Evolutionary conservation across 1,140 invertebrate genomes (phyloP).

Genomic region (Drosophila baimaii): DNA sequence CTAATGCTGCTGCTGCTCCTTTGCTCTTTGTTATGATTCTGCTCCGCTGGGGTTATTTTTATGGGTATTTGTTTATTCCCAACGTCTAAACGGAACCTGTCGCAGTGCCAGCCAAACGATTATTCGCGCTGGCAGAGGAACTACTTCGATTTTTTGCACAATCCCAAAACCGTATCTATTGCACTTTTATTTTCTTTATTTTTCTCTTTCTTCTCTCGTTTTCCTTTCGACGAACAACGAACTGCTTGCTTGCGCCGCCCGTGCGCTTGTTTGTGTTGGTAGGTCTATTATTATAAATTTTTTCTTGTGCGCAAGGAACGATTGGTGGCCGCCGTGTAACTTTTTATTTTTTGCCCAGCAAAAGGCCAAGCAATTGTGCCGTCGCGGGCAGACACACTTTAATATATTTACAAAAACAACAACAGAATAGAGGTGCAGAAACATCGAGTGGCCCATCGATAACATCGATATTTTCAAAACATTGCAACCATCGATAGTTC

Average conservation of each 20-base stretch:
- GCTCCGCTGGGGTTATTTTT: conserved; percentile 31
- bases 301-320: conserved; percentile 41
- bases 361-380: conserved; percentile 2
- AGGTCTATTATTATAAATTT: conserved; percentile 71
- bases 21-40: conserved; percentile 45
- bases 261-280: conserved; percentile 54
- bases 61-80: conserved; percentile 66
- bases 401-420: conserved; percentile 5
- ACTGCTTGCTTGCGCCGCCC: conserved; percentile 20
- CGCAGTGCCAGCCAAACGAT: conserved; percentile 26
- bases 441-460: no score
- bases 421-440: no score
- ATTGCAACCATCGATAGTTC: no score
- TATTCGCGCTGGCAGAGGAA: conserved; percentile 58
- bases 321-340: conserved; percentile 9
- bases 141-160: conserved; percentile 69
- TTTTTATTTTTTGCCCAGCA: conserved; percentile 17
- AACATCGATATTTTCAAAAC: no score
- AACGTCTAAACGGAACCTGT: conserved; percentile 62
- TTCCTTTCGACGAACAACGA: conserved; percentile 40
- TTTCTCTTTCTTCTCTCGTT: conserved; percentile 20
- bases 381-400: conserved; percentile 5
- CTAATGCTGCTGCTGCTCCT: conserved; percentile 18
- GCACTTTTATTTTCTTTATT: conserved; percentile 64
- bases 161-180: conserved; percentile 57